A percentile compares a stretch with the other conserved stretches of the same genome.
These are phyloP conservation scores for Mimachlamys varia DNA, from an alignment of 2,888 invertebrate species.

Conservation along the genomic window DNA sequence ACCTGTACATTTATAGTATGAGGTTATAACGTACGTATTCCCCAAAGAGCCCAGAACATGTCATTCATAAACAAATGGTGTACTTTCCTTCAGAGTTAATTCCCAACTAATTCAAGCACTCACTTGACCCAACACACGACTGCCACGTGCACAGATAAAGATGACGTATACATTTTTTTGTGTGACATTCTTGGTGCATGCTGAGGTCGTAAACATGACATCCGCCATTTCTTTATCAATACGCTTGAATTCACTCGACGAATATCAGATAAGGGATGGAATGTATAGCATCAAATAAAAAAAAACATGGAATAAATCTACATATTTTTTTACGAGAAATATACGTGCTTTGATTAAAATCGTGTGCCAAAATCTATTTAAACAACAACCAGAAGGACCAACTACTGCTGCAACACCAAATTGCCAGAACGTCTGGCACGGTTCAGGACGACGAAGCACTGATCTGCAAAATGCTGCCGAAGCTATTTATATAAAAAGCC, in stretches of 20 bases:
- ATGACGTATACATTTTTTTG: not conserved
- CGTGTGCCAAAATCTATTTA: not conserved
- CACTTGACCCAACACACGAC: not conserved
- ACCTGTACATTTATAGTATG: no score
- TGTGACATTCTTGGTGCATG: constrained; percentile 6
- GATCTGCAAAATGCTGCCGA: no score
- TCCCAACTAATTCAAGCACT: not conserved
- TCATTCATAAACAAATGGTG: not conserved
- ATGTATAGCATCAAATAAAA: not conserved
- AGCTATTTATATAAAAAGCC: no score
- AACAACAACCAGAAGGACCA: no score
- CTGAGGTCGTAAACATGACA: constrained; percentile 8
- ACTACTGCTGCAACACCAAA: no score
- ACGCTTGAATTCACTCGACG: constrained; percentile 6
- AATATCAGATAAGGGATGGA: not conserved
- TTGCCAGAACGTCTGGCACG: no score
- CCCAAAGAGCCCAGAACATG: no score
- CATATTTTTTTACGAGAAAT: not conserved
- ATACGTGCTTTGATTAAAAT: not conserved
- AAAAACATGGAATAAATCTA: not conserved
- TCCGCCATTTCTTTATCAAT: not conserved
- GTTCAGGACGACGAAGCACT: no score
- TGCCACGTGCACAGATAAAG: constrained; percentile 8
- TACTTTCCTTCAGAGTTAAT: not conserved
- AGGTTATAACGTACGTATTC: no score